Evolutionary conservation across 1,140 invertebrate species (phyloP).

Genomic region (Leptinotarsa undecemlineata): DNA sequence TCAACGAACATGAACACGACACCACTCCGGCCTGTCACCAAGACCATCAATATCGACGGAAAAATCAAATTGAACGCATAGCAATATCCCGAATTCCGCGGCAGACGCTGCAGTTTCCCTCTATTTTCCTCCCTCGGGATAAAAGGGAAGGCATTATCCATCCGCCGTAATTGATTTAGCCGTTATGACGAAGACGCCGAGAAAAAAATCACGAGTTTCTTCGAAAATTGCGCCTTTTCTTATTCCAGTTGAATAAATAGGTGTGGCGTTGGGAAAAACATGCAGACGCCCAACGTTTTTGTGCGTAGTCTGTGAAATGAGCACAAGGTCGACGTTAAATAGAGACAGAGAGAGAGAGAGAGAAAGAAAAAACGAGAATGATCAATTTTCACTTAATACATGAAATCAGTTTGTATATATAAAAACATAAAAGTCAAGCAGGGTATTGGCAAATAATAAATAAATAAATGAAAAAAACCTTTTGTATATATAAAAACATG

Average conservation of each 20-base stretch:
- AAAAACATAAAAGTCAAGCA: too few species aligned
- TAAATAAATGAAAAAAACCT: too few species aligned
- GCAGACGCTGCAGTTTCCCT: background rate
- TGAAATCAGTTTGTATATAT: too few species aligned
- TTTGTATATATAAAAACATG: too few species aligned
- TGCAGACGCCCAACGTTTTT: background rate
- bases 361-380: too few species aligned
- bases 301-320: background rate
- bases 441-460: too few species aligned
- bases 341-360: too few species aligned
- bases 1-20: background rate
- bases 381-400: too few species aligned
- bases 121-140: background rate
- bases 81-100: background rate
- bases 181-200: background rate
- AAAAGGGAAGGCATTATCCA: background rate
- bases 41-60: background rate
- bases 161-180: slow-evolving; percentile 3
- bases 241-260: background rate
- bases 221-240: background rate
- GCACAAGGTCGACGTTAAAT: background rate
- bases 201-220: background rate
- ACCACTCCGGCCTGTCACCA: background rate
- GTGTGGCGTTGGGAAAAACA: background rate
- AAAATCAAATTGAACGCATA: background rate